Evolutionary conservation across 92 coral and sea anemone species (phyloP), one percentile per base, ranked within the genome.

Genomic region (Parazoanthus darwini): DNA sequence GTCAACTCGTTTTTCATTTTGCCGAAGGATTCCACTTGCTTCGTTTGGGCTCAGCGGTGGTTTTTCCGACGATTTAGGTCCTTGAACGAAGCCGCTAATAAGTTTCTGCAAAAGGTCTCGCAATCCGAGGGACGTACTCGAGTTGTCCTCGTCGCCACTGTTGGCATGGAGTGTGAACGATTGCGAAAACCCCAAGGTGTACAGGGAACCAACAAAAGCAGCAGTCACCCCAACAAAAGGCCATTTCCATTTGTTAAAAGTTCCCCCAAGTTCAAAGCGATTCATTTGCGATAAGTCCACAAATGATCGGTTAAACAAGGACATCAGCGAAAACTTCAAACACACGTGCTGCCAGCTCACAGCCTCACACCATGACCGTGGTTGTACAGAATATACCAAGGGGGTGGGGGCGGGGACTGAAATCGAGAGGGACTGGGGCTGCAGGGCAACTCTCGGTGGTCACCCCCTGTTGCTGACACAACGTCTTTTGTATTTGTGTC

Each of bases 191-290:
- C 96, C 98, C 81, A 93, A 82, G 54, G 98, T 91, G 94, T 95
- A 95, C 82, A 93, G 75, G 10, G 98, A 95, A 44, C 98, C 98
- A 15, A 95, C 93, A 87, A 95, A 95, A 8, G 98, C 98, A 35
- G 98, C 98, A 58, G 98, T 92, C 6, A 85, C 94, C 51, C 98
- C 98, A 73, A 94, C 93, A 36, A 95, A 94, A 8, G 96, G 96
- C 98, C 98, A 95, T 80, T 95, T 95, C 98, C 98, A 95, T 23
- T 89, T 90, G 90, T 91, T 93, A 44, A 93, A 78, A n/a, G 93
- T 89, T 76, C 94, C 96, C 44, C 92, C 89, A 6, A 92, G 86
- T 87, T 95, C 98, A 82, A 94, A 91, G 81, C 94, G 92, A 76
- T 93, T 95, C 98, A 95, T 95, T 42, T 86, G 82, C 35, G 88